phyloP scores from a whole-genome alignment of 2,797 vertebrate species.

The Cirrhinus mrigala region DNA sequence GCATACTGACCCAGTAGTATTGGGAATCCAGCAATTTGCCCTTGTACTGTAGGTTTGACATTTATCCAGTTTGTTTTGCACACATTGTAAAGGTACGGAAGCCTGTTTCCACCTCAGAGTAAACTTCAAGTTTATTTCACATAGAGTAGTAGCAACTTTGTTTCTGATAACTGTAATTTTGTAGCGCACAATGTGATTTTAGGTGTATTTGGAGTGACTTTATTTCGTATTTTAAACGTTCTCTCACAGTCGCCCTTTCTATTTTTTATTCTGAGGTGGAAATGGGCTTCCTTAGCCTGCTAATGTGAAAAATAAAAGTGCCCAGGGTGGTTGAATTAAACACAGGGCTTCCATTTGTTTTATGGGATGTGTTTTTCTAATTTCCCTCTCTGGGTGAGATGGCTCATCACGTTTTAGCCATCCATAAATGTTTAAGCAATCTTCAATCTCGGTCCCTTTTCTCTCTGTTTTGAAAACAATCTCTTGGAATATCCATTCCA shows the following conservation, averaged over 20 bases:
- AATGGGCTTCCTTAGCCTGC: neutral
- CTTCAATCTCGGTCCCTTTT: constrained; percentile 28
- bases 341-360: neutral
- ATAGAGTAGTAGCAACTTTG: neutral
- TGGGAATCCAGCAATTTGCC: constrained; percentile 11
- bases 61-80: constrained; percentile 3
- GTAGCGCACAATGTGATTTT: neutral
- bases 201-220: neutral
- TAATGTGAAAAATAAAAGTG: constrained; percentile 18
- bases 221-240: neutral
- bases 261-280: neutral
- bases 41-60: constrained; percentile 6
- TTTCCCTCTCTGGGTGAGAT: constrained; percentile 46
- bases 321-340: neutral
- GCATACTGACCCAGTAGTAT: constrained; percentile 6
- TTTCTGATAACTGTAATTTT: neutral
- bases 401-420: constrained; percentile 27
- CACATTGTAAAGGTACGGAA: neutral
- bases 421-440: constrained; percentile 44
- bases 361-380: neutral
- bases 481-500: constrained; percentile 39
- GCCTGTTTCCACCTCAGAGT: neutral
- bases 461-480: constrained; percentile 29
- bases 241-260: neutral
- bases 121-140: neutral